Evolutionary conservation across 2,888 invertebrate genomes (phyloP).

Genomic region (Molorchus minor): DNA sequence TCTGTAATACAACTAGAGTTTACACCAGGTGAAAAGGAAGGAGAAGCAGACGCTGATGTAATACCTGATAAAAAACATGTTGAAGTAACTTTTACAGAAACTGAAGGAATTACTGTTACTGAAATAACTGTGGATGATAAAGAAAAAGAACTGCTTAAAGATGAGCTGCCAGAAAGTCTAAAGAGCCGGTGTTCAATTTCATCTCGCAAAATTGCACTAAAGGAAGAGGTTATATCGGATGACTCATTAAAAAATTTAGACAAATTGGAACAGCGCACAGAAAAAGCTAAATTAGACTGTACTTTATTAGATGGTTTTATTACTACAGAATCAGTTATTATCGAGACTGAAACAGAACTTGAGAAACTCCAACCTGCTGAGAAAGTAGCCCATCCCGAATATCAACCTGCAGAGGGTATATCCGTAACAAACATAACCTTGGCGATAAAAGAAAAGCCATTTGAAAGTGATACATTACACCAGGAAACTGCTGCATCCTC

Average conservation of each 20-base stretch:
- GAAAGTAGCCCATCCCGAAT: conserved; percentile 64
- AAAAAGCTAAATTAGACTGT: conserved; percentile 46
- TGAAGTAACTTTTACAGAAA: conserved; percentile 66
- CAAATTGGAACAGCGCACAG: conserved; percentile 37
- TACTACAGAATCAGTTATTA: conserved; percentile 66
- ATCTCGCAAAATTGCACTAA: conserved; percentile 68
- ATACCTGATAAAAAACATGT: conserved; percentile 67
- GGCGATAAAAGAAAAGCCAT: conserved; percentile 67
- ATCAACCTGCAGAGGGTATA: conserved; percentile 67
- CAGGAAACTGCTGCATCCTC: conserved; percentile 41
- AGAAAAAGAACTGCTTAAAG: conserved; percentile 64
- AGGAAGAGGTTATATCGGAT: conserved; percentile 67
- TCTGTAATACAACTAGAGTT: conserved; percentile 63
- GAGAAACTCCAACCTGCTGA: conserved; percentile 60
- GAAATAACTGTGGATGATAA: conserved; percentile 65
- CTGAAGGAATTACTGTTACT: conserved; percentile 69
- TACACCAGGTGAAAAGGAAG: conserved; percentile 66
- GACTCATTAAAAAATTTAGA: conserved; percentile 55
- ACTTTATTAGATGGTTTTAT: conserved; percentile 67
- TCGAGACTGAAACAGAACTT: conserved; percentile 69
- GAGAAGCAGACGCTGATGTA: conserved; percentile 58
- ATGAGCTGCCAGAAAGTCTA: conserved; percentile 59
- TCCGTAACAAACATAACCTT: conserved; percentile 67
- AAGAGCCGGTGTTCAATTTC: conserved; percentile 67
- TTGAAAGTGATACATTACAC: conserved; percentile 56